Conservation (phyloP, 2,797 vertebrate species). For the Periophthalmus magnuspinnatus region DNA sequence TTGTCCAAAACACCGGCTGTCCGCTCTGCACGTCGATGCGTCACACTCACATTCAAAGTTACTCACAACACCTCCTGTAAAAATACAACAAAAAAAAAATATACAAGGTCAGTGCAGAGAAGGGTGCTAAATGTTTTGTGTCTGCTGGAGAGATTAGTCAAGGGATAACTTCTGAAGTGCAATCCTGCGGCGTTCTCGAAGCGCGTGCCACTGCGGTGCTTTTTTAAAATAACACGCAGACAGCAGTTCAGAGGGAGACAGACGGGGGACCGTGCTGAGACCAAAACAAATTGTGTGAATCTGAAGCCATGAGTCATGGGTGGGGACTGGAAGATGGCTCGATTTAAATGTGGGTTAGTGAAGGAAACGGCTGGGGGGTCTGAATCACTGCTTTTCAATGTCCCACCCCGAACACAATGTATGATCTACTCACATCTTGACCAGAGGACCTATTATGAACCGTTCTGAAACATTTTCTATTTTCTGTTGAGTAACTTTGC, state of each 20-base stretch:
- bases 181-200: conserved; percentile 31
- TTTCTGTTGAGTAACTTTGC: too few species aligned
- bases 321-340: conserved; percentile 27
- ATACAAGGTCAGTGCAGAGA: background rate
- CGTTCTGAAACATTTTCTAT: too few species aligned
- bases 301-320: conserved; percentile 38
- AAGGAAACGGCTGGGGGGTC: background rate
- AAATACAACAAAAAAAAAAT: background rate
- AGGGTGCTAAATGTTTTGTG: conserved; percentile 8
- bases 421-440: conserved; percentile 23
- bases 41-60: conserved; percentile 87
- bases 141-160: background rate
- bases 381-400: conserved; percentile 3
- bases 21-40: conserved; percentile 80
- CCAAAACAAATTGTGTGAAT: conserved; percentile 38
- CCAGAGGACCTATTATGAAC: too few species aligned
- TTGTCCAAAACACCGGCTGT: conserved; percentile 83
- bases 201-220: conserved; percentile 48
- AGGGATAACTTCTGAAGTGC: background rate
- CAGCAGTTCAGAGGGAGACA: conserved; percentile 60
- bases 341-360: conserved; percentile 22
- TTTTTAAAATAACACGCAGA: conserved; percentile 62
- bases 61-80: conserved; percentile 68
- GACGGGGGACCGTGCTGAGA: conserved; percentile 41
- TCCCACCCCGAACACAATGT: conserved; percentile 7